Percentiles rank a stretch among this genome's conserved stretches.
Evolutionary conservation across 2,888 invertebrate species (phyloP).

Genomic region (Mamestra brassicae): DNA sequence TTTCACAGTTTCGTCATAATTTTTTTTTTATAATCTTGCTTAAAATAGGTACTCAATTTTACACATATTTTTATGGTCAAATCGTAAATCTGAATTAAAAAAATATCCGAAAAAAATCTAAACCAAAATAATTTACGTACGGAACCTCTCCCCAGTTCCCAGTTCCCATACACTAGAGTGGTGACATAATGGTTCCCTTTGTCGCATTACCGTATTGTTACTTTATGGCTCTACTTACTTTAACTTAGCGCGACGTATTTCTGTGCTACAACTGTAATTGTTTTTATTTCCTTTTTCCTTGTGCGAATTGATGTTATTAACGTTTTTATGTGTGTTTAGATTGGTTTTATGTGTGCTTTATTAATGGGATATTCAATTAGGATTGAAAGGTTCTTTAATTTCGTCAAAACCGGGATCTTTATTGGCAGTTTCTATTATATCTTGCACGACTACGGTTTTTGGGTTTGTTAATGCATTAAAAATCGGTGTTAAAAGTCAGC

Average conservation of each 20-base stretch:
- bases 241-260: conserved; percentile 61
- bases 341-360: conserved; percentile 12
- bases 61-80: too few relatives aligned
- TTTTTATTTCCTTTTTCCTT: conserved; percentile 53
- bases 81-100: too few relatives aligned
- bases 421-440: too few relatives aligned
- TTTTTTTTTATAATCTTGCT: too few relatives aligned
- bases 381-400: neutral
- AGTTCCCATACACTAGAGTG: conserved; percentile 6
- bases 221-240: conserved; percentile 64
- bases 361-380: conserved; percentile 20
- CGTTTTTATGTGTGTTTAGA: conserved; percentile 36
- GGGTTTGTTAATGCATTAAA: too few relatives aligned
- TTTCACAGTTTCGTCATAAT: too few relatives aligned
- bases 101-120: neutral
- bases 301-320: conserved; percentile 53
- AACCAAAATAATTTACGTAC: conserved; percentile 18
- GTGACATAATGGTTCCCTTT: conserved; percentile 64
- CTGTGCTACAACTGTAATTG: conserved; percentile 57
- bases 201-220: conserved; percentile 63
- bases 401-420: neutral
- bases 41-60: too few relatives aligned
- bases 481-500: too few relatives aligned
- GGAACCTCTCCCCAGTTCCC: conserved; percentile 24
- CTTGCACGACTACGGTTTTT: too few relatives aligned